A percentile compares a stretch with the other conserved stretches of the same genome.
phyloP scores from a whole-genome alignment of 2,113 vertebrate species.

The Gymnorhina tibicen region DNA sequence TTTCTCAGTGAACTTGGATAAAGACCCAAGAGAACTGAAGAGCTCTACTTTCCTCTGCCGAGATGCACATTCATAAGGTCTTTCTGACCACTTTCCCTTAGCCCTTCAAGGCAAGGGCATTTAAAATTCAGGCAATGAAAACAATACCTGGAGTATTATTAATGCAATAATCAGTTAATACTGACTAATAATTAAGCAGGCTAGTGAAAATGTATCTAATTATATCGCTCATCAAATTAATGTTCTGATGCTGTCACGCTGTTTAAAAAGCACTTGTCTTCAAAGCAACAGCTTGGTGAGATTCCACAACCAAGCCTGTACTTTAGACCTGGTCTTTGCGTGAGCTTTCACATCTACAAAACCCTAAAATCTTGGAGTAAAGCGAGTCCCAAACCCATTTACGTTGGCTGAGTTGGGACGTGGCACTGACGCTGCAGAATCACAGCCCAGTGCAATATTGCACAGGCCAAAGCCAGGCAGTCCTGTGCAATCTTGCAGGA shows the following conservation, averaged over 20 bases:
- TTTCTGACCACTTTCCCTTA: background rate
- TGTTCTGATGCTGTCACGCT: background rate
- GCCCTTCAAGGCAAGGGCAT: background rate
- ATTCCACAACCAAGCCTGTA: background rate
- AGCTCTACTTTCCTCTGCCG: background rate
- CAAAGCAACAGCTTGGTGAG: background rate
- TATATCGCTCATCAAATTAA: background rate
- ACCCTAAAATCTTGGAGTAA: background rate
- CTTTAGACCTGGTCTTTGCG: background rate
- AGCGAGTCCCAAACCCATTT: background rate
- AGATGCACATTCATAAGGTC: background rate
- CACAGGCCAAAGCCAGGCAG: background rate
- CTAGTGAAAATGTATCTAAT: background rate
- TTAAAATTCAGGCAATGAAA: background rate
- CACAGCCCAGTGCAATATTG: background rate
- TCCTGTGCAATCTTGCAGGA: rapidly evolving
- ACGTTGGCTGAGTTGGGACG: background rate
- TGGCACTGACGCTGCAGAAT: background rate
- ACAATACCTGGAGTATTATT: background rate
- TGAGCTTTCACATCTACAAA: background rate
- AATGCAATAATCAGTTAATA: background rate
- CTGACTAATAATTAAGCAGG: background rate
- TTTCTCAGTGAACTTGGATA: background rate
- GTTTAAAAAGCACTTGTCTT: background rate
- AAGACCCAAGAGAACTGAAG: background rate